Evolutionary conservation across 2,113 vertebrate genomes (phyloP).

Genomic region (Xiphophorus hellerii): DNA sequence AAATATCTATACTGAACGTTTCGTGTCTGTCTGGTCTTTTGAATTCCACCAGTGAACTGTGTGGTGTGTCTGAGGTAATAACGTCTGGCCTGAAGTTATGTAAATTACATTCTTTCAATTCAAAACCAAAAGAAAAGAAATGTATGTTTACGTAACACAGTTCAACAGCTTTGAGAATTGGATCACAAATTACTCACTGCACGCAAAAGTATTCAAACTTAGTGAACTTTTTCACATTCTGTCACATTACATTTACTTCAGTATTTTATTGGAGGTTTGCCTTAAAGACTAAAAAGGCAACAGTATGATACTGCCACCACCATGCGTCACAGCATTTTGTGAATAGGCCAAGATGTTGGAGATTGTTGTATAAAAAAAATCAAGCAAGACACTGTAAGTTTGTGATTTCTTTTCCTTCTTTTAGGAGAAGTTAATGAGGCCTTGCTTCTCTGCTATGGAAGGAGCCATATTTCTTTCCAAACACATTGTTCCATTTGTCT

Average conservation of each 20-base stretch:
- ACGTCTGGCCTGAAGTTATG: not conserved
- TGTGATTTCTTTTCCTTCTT: constrained; percentile 6
- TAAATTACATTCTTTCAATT: not conserved
- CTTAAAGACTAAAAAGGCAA: not conserved
- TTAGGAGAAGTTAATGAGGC: constrained; percentile 5
- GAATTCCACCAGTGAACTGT: no score
- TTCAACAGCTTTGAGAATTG: constrained; percentile 10
- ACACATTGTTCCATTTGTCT: constrained; percentile 42
- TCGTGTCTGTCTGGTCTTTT: constrained; percentile 48
- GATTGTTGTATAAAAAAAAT: no score
- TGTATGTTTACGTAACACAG: constrained; percentile 6
- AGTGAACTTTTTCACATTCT: no score
- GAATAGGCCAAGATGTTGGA: no score
- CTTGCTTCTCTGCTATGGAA: not conserved
- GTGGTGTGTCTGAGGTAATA: not conserved
- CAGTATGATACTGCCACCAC: not conserved
- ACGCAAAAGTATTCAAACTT: not conserved
- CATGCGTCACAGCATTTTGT: not conserved
- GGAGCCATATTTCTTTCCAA: constrained; percentile 18
- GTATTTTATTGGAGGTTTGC: not conserved
- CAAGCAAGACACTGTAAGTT: not conserved
- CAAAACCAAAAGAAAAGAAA: constrained; percentile 7
- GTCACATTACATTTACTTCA: not conserved
- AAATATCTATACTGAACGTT: constrained; percentile 80
- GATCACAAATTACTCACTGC: constrained; percentile 10